Base-by-base conservation (phyloP, 2,113 vertebrate species). In the Sinocyclocheilus rhinocerous region DNA sequence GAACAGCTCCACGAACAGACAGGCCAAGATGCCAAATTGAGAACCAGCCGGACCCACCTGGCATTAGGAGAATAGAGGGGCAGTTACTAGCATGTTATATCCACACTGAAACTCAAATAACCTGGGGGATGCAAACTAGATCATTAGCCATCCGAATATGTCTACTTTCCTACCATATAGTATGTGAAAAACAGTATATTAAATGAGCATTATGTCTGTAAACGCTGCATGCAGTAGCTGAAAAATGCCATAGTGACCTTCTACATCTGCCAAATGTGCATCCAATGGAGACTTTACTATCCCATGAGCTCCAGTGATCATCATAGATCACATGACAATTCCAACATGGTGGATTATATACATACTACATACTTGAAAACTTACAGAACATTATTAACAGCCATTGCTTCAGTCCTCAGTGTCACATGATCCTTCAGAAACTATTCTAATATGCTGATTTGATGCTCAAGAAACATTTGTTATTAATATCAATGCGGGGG, bases 21-120 rank as follows among this genome's bases (percentile, higher is more conserved):
- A 99, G 88, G 98, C 98, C 91, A 99, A 93, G 93, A 99, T 98
- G 87, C 98, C 98, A 57, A 99, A 99, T 96, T 99, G 98, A 81
- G 97, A 99, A 88, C 98, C 98, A 0, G 98, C 98, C 0, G 98
- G 98, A 85, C 98, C 98, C 86, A 99, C 98, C 98, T 99, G 93
- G 22, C 76, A 85, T 84, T 0, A 97, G 94, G 93, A 96, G 18
- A 39, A 33, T 29, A 67, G 22, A 83, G 42, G 39, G 3, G 73
- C 8, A 12, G 39, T 81, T 50, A 78, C 61, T 29, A 63, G 42
- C 59, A 63, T 15, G n/a, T 55, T 29, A 39, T 45, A 72, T 95
- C 80, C 96, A 95, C 55, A 95, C n/a, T 69, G 33, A 69, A 18
- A 36, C 15, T 18, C 50, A 16, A 52, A 52, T 52, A 69, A 33